These are phyloP conservation scores for Adelosebastes latens DNA, from an alignment of 2,797 vertebrate genomes.

Conservation along the genomic window DNA sequence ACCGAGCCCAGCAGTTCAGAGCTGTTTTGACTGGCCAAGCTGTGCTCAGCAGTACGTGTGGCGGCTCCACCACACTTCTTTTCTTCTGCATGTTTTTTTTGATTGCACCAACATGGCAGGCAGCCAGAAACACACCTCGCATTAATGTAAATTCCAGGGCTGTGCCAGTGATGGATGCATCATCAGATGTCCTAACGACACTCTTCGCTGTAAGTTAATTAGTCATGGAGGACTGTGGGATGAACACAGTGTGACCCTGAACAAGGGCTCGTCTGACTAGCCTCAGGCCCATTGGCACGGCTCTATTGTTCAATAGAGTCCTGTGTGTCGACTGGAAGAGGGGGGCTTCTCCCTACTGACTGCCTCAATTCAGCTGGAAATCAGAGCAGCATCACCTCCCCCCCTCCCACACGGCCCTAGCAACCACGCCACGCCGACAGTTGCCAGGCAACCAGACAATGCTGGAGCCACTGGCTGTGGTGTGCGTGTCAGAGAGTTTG, in stretches of 20 bases:
- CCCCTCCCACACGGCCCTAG: constrained; percentile 77
- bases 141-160: constrained; percentile 68
- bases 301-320: constrained; percentile 84
- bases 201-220: constrained; percentile 81
- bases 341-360: constrained; percentile 80
- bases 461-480: constrained; percentile 80
- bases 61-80: constrained; percentile 44
- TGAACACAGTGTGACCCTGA: constrained; percentile 81
- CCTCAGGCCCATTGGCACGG: constrained; percentile 77
- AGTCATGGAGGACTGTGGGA: constrained; percentile 81
- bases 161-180: constrained; percentile 66
- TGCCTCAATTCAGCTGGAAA: constrained; percentile 83
- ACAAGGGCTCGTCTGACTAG: constrained; percentile 82
- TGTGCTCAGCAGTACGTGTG: constrained; percentile 46
- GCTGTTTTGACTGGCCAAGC: constrained; percentile 63
- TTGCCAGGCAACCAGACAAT: constrained; percentile 86
- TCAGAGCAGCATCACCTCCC: constrained; percentile 79
- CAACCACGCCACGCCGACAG: constrained; percentile 86
- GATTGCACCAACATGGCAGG: constrained; percentile 44
- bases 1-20: constrained; percentile 53
- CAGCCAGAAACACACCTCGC: constrained; percentile 66
- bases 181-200: constrained; percentile 77
- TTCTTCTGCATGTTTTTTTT: constrained; percentile 28
- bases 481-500: constrained; percentile 71
- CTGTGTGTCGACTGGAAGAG: constrained; percentile 74